Conservation (phyloP, 2,888 invertebrate species). For the Lasioglossum vierecki region DNA sequence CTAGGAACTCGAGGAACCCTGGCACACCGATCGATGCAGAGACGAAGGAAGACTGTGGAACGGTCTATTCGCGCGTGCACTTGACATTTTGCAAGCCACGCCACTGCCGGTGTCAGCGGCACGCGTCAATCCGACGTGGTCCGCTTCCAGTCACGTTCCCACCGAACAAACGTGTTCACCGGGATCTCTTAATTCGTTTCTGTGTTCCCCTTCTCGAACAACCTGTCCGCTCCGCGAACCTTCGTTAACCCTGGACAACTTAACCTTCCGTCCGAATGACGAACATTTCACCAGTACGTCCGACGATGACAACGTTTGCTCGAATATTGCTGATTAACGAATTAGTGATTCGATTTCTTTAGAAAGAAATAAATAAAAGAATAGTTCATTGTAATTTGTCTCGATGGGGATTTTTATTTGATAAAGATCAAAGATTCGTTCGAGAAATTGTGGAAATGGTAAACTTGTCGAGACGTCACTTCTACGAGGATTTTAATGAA, state of each 20-base stretch:
- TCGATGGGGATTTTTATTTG: background rate
- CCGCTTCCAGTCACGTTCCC: conserved; percentile 6
- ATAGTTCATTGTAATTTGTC: too few relatives aligned
- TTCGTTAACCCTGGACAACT: background rate
- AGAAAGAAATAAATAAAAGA: too few relatives aligned
- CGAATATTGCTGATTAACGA: too few relatives aligned
- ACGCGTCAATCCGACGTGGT: conserved; percentile 55
- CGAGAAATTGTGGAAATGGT: too few relatives aligned
- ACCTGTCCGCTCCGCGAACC: background rate
- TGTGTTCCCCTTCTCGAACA: background rate
- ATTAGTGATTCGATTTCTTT: too few relatives aligned
- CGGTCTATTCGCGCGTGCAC: conserved; percentile 50
- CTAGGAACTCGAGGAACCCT: conserved; percentile 35
- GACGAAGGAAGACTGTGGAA: conserved; percentile 35
- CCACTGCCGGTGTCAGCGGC: conserved; percentile 53
- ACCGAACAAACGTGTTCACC: background rate
- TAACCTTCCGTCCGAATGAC: background rate
- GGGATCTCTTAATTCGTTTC: conserved; percentile 38
- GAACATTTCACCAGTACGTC: background rate
- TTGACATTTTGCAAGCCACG: conserved; percentile 61
- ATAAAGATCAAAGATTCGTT: background rate
- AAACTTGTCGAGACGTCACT: too few relatives aligned
- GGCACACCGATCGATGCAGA: conserved; percentile 32
- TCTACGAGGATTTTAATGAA: too few relatives aligned
- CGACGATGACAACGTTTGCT: too few relatives aligned